Percentiles rank a stretch among this genome's conserved stretches.
These are phyloP conservation scores for Bursaphelenchus okinawaensis DNA, from an alignment of 2,888 invertebrate genomes.

Conservation along the genomic window DNA sequence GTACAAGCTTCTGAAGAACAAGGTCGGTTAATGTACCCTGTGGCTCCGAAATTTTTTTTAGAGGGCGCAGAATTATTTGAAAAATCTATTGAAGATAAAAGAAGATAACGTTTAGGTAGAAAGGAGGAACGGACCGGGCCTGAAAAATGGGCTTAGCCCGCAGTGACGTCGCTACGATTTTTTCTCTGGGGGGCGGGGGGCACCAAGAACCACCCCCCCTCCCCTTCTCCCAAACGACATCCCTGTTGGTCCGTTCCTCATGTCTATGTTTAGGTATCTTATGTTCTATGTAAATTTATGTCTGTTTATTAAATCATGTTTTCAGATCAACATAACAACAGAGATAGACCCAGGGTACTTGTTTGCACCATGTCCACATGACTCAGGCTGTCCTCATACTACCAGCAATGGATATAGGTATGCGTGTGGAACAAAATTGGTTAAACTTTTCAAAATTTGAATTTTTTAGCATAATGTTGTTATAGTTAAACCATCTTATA, in stretches of 20 bases:
- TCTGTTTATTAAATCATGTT: background rate
- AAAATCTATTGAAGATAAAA: background rate
- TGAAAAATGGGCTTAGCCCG: too few relatives aligned
- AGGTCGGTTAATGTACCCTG: too few relatives aligned
- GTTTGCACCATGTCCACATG: constrained; percentile 72
- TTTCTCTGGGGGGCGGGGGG: too few relatives aligned
- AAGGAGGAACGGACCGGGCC: too few relatives aligned
- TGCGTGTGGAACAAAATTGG: too few relatives aligned
- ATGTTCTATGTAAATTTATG: too few relatives aligned
- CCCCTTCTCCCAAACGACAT: too few relatives aligned
- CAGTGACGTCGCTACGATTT: too few relatives aligned
- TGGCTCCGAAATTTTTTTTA: too few relatives aligned
- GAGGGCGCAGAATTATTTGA: background rate
- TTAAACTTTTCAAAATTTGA: background rate
- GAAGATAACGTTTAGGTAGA: background rate
- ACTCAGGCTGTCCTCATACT: constrained; percentile 70
- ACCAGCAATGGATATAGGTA: constrained; percentile 20
- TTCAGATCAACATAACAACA: constrained; percentile 37
- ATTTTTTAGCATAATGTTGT: background rate
- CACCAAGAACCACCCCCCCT: too few relatives aligned
- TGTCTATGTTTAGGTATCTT: too few relatives aligned
- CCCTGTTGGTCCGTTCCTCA: too few relatives aligned
- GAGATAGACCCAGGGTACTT: constrained; percentile 46
- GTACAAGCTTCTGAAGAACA: constrained; percentile 39
- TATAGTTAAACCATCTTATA: background rate